Percentiles rank a stretch among this genome's conserved stretches.
phyloP scores from a whole-genome alignment of 2,888 invertebrate genomes.

The Anthrax anthrax region DNA sequence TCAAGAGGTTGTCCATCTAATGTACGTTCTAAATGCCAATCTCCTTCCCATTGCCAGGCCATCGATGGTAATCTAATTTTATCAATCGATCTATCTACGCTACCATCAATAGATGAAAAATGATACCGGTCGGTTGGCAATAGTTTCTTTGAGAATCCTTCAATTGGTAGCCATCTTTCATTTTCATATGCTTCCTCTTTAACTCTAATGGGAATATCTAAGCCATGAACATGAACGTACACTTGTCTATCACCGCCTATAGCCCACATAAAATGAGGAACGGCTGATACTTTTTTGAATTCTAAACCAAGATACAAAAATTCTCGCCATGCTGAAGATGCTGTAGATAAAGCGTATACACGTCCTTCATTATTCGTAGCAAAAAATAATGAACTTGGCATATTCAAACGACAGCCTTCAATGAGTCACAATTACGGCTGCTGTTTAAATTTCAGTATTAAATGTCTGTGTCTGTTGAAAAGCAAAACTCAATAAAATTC shows the following conservation, averaged over 20 bases:
- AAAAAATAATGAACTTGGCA: constrained; percentile 63
- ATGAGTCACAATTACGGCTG: no score
- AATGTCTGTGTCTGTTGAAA: no score
- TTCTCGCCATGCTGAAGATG: constrained; percentile 71
- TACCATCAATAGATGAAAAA: constrained; percentile 76
- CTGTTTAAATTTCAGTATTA: no score
- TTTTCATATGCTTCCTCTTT: constrained; percentile 87
- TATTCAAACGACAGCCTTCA: no score
- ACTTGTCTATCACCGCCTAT: constrained; percentile 87
- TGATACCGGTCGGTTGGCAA: constrained; percentile 78
- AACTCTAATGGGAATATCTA: constrained; percentile 80
- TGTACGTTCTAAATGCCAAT: constrained; percentile 76
- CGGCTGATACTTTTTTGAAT: constrained; percentile 76
- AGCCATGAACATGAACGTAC: constrained; percentile 77
- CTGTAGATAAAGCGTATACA: constrained; percentile 70
- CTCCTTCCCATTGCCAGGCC: constrained; percentile 95
- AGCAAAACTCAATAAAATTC: no score
- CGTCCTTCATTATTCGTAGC: constrained; percentile 79
- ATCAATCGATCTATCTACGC: constrained; percentile 59
- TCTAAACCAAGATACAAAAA: constrained; percentile 73
- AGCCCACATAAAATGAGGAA: constrained; percentile 80
- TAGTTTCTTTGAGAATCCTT: constrained; percentile 70
- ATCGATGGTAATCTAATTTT: constrained; percentile 77
- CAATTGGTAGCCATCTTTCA: constrained; percentile 83
- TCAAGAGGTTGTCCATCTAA: constrained; percentile 75